phyloP scores from a whole-genome alignment of 2,797 vertebrate species.

The Channa striata region DNA sequence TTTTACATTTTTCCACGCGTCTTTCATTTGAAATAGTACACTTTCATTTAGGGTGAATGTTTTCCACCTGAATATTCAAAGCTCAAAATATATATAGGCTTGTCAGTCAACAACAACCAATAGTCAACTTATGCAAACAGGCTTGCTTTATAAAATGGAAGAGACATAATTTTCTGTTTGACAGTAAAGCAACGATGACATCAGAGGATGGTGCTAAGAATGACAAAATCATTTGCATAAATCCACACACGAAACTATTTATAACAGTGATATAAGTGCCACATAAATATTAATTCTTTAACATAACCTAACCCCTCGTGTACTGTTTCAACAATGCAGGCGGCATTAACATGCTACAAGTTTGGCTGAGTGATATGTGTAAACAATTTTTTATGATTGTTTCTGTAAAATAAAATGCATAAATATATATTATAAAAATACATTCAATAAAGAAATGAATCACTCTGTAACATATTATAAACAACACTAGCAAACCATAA shows the following conservation, averaged over 20 bases:
- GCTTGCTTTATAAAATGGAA: background rate
- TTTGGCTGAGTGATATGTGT: too few species aligned
- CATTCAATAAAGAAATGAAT: too few species aligned
- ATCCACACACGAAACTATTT: too few species aligned
- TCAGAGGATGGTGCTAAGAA: slow-evolving; percentile 4
- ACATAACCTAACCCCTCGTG: slow-evolving; percentile 3
- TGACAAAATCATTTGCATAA: slow-evolving; percentile 3
- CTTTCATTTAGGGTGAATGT: background rate
- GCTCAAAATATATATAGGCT: background rate
- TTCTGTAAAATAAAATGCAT: too few species aligned
- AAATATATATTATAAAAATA: too few species aligned
- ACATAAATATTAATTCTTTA: slow-evolving; percentile 20
- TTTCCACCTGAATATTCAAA: background rate
- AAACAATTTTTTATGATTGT: too few species aligned
- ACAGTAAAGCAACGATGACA: background rate
- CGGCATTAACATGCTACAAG: background rate
- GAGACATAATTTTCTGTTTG: slow-evolving; percentile 4
- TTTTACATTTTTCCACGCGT: background rate
- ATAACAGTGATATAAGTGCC: background rate
- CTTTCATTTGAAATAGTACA: background rate
- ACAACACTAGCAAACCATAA: background rate
- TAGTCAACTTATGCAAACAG: background rate
- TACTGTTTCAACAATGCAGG: too few species aligned
- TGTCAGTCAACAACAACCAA: background rate
- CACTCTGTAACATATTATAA: too few species aligned